phyloP scores from a whole-genome alignment of 92 coral and sea anemone genomes.

The Siderastrea siderea region DNA sequence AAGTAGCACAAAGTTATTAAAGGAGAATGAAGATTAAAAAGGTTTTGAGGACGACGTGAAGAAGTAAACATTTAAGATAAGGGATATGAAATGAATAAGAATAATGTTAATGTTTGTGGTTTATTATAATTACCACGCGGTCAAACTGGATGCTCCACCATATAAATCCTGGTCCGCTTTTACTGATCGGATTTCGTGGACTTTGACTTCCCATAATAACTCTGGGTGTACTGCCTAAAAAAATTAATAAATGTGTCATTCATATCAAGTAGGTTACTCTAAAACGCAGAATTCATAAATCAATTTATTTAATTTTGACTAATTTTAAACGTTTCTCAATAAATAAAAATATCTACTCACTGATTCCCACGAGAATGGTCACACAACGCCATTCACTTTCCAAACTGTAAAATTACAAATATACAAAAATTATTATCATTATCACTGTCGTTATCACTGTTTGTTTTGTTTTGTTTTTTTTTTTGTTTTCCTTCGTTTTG shows the following conservation, averaged over 20 bases:
- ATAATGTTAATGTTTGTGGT: neutral
- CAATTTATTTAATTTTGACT: no score
- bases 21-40: no score
- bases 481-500: no score
- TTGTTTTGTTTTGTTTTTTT: no score
- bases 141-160: conserved; percentile 52
- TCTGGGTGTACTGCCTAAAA: conserved; percentile 36
- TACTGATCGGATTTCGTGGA: conserved; percentile 15
- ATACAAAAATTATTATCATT: neutral
- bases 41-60: neutral
- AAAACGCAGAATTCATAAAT: no score
- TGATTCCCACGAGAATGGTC: conserved; percentile 10
- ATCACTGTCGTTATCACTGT: no score
- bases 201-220: conserved; percentile 6
- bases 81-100: neutral
- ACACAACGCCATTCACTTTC: conserved; percentile 33
- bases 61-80: neutral
- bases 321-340: neutral
- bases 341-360: neutral
- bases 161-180: neutral
- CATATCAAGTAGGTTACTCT: no score
- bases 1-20: no score
- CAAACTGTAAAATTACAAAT: neutral
- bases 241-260: neutral
- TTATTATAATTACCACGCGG: conserved; percentile 34